These are phyloP conservation scores for Pycnomerus fuliginosus DNA, from an alignment of 2,888 invertebrate genomes.

Conservation along the genomic window DNA sequence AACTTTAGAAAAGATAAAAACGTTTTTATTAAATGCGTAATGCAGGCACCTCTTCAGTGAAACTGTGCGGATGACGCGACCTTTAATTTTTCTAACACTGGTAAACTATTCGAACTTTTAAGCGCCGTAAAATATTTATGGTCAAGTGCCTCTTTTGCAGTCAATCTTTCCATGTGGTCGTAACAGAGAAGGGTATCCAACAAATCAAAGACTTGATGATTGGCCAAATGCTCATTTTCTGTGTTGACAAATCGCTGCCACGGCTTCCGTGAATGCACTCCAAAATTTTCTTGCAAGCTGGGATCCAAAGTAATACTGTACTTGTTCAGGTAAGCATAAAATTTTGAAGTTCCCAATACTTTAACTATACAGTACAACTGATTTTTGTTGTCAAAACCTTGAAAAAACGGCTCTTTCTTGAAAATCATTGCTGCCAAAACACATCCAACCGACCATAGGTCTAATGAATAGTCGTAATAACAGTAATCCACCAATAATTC, in stretches of 20 bases:
- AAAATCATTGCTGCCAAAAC: slow-evolving; percentile 52
- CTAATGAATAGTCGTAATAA: slow-evolving; percentile 51
- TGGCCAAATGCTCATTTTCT: slow-evolving; percentile 50
- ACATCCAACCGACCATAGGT: slow-evolving; percentile 52
- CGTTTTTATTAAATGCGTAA: too few species aligned
- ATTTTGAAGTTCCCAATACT: slow-evolving; percentile 45
- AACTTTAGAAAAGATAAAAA: too few species aligned
- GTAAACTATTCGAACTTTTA: slow-evolving; percentile 3
- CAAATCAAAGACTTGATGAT: slow-evolving; percentile 45
- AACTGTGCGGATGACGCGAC: slow-evolving; percentile 2
- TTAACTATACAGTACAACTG: slow-evolving; percentile 49
- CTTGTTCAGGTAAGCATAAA: slow-evolving; percentile 45
- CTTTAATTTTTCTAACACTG: slow-evolving; percentile 11
- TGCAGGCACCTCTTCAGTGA: too few species aligned
- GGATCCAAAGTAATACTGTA: slow-evolving; percentile 45
- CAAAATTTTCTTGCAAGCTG: slow-evolving; percentile 38
- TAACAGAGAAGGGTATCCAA: slow-evolving; percentile 46
- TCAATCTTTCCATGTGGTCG: slow-evolving; percentile 48
- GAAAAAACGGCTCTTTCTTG: slow-evolving; percentile 50
- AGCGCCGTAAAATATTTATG: slow-evolving; percentile 44
- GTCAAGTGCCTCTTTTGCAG: slow-evolving; percentile 47
- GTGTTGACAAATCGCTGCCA: slow-evolving; percentile 50
- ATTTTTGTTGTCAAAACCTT: slow-evolving; percentile 49
- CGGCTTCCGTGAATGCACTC: slow-evolving; percentile 43
- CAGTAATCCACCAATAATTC: slow-evolving; percentile 50